Evolutionary conservation across 1,140 invertebrate genomes (phyloP), one percentile per base, ranked within the genome.

Genomic region (Drosophila santomea): DNA sequence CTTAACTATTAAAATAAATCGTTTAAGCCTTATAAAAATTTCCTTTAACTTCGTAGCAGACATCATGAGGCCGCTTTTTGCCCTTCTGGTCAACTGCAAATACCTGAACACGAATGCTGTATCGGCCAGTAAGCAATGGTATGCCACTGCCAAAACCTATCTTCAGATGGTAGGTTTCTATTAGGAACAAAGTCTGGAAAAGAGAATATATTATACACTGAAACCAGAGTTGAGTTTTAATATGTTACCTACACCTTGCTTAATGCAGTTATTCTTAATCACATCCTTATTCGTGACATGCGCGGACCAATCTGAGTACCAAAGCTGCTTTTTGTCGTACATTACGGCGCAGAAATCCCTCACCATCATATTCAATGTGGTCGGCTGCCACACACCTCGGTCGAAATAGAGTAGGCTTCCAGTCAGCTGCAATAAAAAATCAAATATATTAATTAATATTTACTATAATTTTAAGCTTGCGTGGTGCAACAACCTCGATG

Each of bases 371-470:
- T 59, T 59, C 3, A 59, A 20, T 4, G 57, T 55, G 10, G 57
- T 59, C 17, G 57, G 57, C 4, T 15, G 57, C 57, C 57, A 54
- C 3, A 10, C 23, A 3, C 57, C 47, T 32, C 57, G 57, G 15
- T 59, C 57, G 11, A 59, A 59, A 7, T 25, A 36, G 4, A 20
- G 28, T 11, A 59, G 0, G 47, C 17, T 54, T 20, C 5, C 47
- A 59, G 28, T 20, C 11, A 55, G 0, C 57, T 59, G 32, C 10
- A 32, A 10, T 10, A 10, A 25, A 12, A 55, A 4, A 25, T 2
- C 12, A 48, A 4, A 7, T 25, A 10, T 4, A 7, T 23, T 4
- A 23, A 1, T 2, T 23, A 14, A 1, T 17, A 12, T 20, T 20
- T 1, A 6, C 8, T n/a, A n/a, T 20, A 0, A 5, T 28, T n/a